Percentiles rank a stretch among this genome's conserved stretches.
phyloP scores from a whole-genome alignment of 2,797 vertebrate genomes.

The Enteromius unitaeniatus region DNA sequence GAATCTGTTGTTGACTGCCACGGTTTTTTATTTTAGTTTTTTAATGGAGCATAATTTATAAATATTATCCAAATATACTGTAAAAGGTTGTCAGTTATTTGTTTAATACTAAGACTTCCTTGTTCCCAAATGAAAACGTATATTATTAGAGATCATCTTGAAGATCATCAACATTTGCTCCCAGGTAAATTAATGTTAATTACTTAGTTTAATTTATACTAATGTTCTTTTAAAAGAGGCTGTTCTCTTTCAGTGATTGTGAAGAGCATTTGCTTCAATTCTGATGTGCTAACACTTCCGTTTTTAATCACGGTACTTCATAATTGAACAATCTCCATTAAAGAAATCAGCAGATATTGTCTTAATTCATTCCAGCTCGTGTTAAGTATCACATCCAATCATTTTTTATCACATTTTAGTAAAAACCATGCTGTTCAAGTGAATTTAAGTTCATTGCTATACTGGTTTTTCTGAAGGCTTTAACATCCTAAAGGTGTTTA shows the following conservation, averaged over 20 bases:
- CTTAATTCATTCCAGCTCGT: not conserved
- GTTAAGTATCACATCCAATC: not conserved
- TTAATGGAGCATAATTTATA: not conserved
- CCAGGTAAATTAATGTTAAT: slow-evolving; percentile 1
- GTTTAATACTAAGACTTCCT: not conserved
- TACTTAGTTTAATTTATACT: not conserved
- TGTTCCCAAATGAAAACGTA: not conserved
- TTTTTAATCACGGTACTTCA: not conserved
- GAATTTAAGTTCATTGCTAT: not conserved
- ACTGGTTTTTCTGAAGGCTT: not conserved
- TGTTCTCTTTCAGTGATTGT: not conserved
- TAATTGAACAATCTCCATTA: slow-evolving; percentile 1
- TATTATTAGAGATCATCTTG: not conserved
- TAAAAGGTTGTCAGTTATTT: not conserved
- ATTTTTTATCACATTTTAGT: not conserved
- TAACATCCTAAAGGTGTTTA: not conserved
- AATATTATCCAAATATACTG: not conserved
- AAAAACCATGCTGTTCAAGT: not conserved
- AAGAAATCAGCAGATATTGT: not conserved
- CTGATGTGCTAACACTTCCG: not conserved
- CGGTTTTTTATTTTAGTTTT: not conserved
- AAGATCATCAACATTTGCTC: not conserved
- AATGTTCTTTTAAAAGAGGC: not conserved
- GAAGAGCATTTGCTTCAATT: not conserved
- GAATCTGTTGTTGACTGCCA: not conserved